A percentile compares a stretch with the other conserved stretches of the same genome.
These are phyloP conservation scores for Uria aalge DNA, from an alignment of 2,113 vertebrate genomes.

Conservation along the genomic window DNA sequence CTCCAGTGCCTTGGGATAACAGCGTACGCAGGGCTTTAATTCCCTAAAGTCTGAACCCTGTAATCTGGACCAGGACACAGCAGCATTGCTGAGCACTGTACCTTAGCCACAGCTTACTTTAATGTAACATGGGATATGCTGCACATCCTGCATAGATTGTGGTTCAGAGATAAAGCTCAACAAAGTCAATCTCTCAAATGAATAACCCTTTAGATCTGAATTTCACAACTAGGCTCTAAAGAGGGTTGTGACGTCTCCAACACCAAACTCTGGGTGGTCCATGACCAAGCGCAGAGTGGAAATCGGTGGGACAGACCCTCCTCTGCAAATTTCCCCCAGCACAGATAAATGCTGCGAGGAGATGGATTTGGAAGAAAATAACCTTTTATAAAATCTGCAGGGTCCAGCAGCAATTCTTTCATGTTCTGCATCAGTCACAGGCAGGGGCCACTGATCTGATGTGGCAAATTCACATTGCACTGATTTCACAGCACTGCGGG, in stretches of 20 bases:
- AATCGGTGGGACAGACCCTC: not conserved
- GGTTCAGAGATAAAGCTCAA: not conserved
- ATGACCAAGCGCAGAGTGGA: not conserved
- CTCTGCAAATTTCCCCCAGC: not conserved
- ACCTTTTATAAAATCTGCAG: not conserved
- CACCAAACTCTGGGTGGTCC: not conserved
- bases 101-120: not conserved
- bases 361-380: not conserved
- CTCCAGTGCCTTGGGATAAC: not conserved
- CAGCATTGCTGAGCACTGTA: not conserved
- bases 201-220: not conserved
- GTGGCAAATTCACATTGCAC: not conserved
- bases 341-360: not conserved
- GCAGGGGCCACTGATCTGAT: not conserved
- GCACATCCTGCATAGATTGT: not conserved
- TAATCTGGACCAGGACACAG: not conserved
- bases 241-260: not conserved
- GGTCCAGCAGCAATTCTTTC: not conserved
- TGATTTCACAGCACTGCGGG: not conserved
- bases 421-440: not conserved
- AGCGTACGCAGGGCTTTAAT: not conserved
- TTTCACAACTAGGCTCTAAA: not conserved
- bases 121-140: not conserved
- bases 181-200: not conserved
- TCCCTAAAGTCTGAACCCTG: not conserved